Percentiles rank a stretch among this genome's conserved stretches.
Conservation (phyloP, 2,113 vertebrate genomes). For the Odontesthes bonariensis region DNA sequence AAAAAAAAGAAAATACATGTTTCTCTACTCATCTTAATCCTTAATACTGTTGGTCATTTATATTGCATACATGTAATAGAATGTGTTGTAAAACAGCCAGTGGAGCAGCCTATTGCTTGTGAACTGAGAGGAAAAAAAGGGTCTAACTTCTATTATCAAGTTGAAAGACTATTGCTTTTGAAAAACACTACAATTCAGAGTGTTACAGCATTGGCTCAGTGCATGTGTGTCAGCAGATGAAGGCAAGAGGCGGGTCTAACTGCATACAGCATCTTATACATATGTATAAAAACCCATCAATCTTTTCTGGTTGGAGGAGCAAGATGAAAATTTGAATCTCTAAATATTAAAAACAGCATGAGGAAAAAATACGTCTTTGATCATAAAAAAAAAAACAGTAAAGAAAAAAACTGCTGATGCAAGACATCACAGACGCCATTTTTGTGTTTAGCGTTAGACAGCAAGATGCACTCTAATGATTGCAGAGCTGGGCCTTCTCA, state of each 20-base stretch:
- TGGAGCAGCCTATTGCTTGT: neutral
- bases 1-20: slow-evolving; percentile 36
- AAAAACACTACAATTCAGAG: slow-evolving; percentile 25
- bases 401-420: slow-evolving; percentile 47
- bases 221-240: slow-evolving; percentile 58
- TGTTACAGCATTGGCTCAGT: slow-evolving; percentile 27
- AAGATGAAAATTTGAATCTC: slow-evolving; percentile 54
- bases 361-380: slow-evolving; percentile 47
- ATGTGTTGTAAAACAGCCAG: slow-evolving; percentile 30
- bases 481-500: slow-evolving; percentile 51
- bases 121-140: slow-evolving; percentile 15
- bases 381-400: slow-evolving; percentile 27
- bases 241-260: slow-evolving; percentile 80
- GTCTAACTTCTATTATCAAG: slow-evolving; percentile 15
- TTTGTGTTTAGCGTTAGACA: slow-evolving; percentile 53
- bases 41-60: slow-evolving; percentile 33
- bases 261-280: slow-evolving; percentile 73
- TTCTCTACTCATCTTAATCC: slow-evolving; percentile 27
- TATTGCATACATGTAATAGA: slow-evolving; percentile 17
- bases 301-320: slow-evolving; percentile 62
- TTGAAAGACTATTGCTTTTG: slow-evolving; percentile 32
- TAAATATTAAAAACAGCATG: slow-evolving; percentile 57
- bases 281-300: slow-evolving; percentile 79
- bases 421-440: slow-evolving; percentile 35
- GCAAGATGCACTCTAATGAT: slow-evolving; percentile 63